Evolutionary conservation across 1,140 invertebrate species (phyloP).

Genomic region (Aphaenogaster ashmeadi): DNA sequence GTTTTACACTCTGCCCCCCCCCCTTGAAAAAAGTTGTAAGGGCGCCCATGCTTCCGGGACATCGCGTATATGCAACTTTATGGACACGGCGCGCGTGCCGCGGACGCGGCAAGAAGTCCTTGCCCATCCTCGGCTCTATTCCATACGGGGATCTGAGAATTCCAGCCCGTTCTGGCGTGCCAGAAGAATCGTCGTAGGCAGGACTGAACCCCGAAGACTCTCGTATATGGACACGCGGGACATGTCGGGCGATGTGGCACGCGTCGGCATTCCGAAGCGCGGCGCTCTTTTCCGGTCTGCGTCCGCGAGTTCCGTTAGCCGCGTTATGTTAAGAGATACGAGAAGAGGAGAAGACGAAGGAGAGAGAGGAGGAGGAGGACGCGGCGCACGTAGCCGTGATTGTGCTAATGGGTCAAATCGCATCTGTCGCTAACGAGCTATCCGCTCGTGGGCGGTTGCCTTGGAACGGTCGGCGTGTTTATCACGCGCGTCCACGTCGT

Average conservation of each 20-base stretch:
- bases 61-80: neutral
- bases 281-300: slow-evolving; percentile 80
- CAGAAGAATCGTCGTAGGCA: slow-evolving; percentile 53
- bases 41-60: slow-evolving; percentile 25
- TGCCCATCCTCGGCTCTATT: neutral
- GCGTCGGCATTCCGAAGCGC: slow-evolving; percentile 79
- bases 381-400: slow-evolving; percentile 68
- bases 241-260: slow-evolving; percentile 79
- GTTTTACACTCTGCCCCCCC: too few relatives aligned
- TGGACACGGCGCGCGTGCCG: slow-evolving; percentile 43
- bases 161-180: slow-evolving; percentile 38
- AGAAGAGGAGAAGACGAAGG: neutral
- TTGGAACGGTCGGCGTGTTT: slow-evolving; percentile 29
- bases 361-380: neutral
- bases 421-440: slow-evolving; percentile 68
- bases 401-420: slow-evolving; percentile 80
- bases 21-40: too few relatives aligned
- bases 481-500: slow-evolving; percentile 33
- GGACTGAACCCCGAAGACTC: slow-evolving; percentile 19
- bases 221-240: slow-evolving; percentile 78
- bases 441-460: slow-evolving; percentile 42
- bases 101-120: neutral
- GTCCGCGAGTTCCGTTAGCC: slow-evolving; percentile 75
- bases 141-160: slow-evolving; percentile 46
- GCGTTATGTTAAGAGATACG: slow-evolving; percentile 55